Conservation (phyloP, 2,113 vertebrate genomes). For the Corydoras maculifer region DNA sequence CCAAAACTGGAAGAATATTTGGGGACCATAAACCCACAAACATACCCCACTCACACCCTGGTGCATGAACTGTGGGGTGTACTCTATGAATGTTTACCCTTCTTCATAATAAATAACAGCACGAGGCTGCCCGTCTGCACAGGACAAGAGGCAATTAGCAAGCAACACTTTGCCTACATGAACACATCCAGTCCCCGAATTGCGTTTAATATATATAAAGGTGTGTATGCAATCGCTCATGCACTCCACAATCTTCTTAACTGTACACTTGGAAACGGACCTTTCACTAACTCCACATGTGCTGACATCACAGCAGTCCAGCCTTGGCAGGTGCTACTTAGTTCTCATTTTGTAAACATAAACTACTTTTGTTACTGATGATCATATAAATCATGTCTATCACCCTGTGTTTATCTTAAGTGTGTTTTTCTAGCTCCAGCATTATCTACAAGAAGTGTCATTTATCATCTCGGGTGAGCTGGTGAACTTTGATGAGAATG, state of each 20-base stretch:
- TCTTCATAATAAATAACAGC: conserved; percentile 1
- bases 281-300: conserved; percentile 62
- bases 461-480: conserved; percentile 57
- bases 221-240: conserved; percentile 63
- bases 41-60: conserved; percentile 53
- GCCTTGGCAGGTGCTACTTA: conserved; percentile 64
- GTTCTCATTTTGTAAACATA: neutral
- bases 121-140: conserved; percentile 48
- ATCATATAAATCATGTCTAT: neutral
- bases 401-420: neutral
- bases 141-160: conserved; percentile 52
- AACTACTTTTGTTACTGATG: neutral
- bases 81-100: conserved; percentile 59
- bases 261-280: conserved; percentile 56
- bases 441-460: conserved; percentile 62
- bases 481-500: conserved; percentile 67
- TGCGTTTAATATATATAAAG: conserved; percentile 62
- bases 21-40: conserved; percentile 52
- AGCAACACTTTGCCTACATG: conserved; percentile 57
- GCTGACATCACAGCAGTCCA: conserved; percentile 53
- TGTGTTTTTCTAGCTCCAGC: conserved; percentile 50
- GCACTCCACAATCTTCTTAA: conserved; percentile 62
- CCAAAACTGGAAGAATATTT: conserved; percentile 58
- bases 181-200: conserved; percentile 61
- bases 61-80: conserved; percentile 63